phyloP scores from a whole-genome alignment of 2,797 vertebrate species.

The Eremophila alpestris region DNA sequence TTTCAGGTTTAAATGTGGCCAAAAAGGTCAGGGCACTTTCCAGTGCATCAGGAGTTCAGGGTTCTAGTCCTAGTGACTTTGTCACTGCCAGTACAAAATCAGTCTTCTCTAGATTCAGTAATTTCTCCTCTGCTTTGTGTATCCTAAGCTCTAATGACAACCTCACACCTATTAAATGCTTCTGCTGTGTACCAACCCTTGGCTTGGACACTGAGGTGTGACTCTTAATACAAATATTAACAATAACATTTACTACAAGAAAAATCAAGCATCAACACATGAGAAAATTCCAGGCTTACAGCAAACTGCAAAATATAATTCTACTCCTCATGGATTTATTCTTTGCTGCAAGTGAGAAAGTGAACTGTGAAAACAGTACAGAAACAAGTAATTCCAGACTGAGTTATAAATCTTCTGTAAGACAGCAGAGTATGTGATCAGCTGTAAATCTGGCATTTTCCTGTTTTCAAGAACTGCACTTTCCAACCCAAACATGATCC shows the following conservation, averaged over 20 bases:
- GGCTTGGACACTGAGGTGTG: not conserved
- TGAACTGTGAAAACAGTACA: not conserved
- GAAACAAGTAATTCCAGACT: constrained; percentile 5
- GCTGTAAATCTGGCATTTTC: not conserved
- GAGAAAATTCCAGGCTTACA: not conserved
- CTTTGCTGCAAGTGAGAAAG: constrained; percentile 17
- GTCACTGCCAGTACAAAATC: not conserved
- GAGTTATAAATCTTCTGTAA: not conserved
- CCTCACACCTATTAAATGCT: not conserved
- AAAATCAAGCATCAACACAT: not conserved
- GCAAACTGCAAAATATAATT: not conserved
- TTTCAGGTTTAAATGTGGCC: not conserved
- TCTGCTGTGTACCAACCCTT: not conserved
- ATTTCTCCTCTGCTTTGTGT: not conserved
- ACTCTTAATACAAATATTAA: not conserved
- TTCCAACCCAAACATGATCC: not conserved
- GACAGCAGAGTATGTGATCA: not conserved
- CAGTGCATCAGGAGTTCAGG: not conserved
- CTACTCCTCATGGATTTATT: not conserved
- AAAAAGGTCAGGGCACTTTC: not conserved
- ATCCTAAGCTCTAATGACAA: not conserved
- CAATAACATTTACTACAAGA: not conserved
- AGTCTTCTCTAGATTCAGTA: not conserved
- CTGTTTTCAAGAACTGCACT: not conserved
- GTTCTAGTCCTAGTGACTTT: not conserved